Percentiles rank a stretch among this genome's conserved stretches.
phyloP scores from a whole-genome alignment of 2,113 vertebrate genomes.

The Mustela lutreola region DNA sequence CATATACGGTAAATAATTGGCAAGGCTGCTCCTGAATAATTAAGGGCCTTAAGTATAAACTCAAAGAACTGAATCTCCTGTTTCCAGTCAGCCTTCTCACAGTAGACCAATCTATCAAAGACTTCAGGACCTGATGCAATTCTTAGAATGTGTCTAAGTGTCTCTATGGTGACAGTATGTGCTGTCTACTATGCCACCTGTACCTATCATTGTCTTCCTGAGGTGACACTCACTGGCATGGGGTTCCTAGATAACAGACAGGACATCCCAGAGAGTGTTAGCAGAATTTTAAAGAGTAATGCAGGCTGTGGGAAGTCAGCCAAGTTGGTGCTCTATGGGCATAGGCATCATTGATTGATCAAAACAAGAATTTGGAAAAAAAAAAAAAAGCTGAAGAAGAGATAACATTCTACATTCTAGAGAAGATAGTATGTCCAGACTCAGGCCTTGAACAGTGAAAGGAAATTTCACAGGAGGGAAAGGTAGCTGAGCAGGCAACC shows the following conservation, averaged over 20 bases:
- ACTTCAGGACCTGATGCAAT: not conserved
- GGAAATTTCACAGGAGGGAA: constrained; percentile 11
- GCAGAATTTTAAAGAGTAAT: not conserved
- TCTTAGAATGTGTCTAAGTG: not conserved
- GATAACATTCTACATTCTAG: not conserved
- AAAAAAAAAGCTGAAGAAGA: not conserved
- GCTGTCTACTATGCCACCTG: not conserved
- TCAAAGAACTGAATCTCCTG: not conserved
- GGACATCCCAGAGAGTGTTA: not conserved
- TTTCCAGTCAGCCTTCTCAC: not conserved
- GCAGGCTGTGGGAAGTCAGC: not conserved
- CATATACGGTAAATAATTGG: not conserved
- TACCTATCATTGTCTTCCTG: not conserved
- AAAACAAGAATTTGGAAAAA: constrained; percentile 17
- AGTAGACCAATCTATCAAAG: not conserved
- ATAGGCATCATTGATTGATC: not conserved
- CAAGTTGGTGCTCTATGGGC: not conserved
- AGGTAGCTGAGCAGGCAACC: not conserved
- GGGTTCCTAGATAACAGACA: not conserved
- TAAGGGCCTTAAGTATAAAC: not conserved
- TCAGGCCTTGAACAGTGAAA: not conserved
- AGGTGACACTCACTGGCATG: not conserved
- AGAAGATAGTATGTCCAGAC: not conserved
- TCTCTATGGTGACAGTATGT: constrained; percentile 23
- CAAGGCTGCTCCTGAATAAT: not conserved